phyloP scores from a whole-genome alignment of 2,113 vertebrate genomes.

The Ceuthmochares aereus region DNA sequence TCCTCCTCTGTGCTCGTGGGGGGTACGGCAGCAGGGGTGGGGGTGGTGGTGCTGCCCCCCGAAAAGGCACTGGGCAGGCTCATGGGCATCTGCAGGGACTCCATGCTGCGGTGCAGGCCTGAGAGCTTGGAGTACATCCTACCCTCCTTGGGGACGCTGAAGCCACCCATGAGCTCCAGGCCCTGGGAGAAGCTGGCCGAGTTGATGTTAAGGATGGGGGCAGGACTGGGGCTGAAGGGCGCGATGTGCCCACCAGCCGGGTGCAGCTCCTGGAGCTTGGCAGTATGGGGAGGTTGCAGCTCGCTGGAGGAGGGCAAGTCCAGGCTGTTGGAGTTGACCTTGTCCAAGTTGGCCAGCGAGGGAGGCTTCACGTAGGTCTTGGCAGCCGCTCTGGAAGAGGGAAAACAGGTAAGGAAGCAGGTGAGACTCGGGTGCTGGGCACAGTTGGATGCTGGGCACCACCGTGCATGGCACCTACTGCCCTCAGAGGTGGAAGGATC shows the following conservation, averaged over 20 bases:
- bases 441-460: neutral
- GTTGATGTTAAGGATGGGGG: conserved; percentile 94
- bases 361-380: conserved; percentile 90
- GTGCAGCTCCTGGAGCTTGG: conserved; percentile 86
- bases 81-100: conserved; percentile 92
- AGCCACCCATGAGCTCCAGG: conserved; percentile 84
- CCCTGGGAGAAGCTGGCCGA: conserved; percentile 89
- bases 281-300: conserved; percentile 76
- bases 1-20: conserved; percentile 57
- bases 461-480: accelerated
- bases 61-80: conserved; percentile 86
- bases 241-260: conserved; percentile 59
- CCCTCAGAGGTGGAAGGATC: accelerated
- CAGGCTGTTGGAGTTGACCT: conserved; percentile 90
- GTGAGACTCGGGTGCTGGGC: neutral
- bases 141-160: conserved; percentile 78
- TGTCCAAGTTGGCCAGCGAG: conserved; percentile 88
- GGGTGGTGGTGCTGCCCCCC: conserved; percentile 66
- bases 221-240: conserved; percentile 89
- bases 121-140: conserved; percentile 91
- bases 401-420: neutral
- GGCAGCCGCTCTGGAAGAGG: conserved; percentile 77
- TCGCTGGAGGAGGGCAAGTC: conserved; percentile 83
- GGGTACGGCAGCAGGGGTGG: conserved; percentile 41
- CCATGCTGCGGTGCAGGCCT: conserved; percentile 93